Conservation (phyloP, 2,888 invertebrate species). For the Meiosimyza platycephala region DNA sequence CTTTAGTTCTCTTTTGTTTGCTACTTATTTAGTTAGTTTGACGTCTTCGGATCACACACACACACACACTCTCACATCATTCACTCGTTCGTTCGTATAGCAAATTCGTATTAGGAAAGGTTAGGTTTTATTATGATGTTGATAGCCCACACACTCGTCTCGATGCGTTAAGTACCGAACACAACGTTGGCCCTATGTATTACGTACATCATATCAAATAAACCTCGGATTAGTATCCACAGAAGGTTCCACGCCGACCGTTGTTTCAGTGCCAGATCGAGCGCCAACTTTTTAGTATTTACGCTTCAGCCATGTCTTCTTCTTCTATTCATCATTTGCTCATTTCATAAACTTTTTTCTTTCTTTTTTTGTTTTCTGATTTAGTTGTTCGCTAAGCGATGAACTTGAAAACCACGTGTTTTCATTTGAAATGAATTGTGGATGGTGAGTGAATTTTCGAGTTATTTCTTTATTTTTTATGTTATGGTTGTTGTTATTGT, state of each 20-base stretch:
- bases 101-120: slow-evolving; percentile 57
- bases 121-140: slow-evolving; percentile 52
- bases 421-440: slow-evolving; percentile 45
- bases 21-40: not conserved
- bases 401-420: slow-evolving; percentile 61
- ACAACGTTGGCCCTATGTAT: not conserved
- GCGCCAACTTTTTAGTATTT: not conserved
- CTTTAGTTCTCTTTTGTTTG: not conserved
- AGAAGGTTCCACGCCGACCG: not conserved
- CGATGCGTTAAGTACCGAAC: not conserved
- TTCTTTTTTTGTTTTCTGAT: not conserved
- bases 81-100: slow-evolving; percentile 13
- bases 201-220: not conserved
- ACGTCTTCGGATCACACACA: not conserved
- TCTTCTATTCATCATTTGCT: not conserved
- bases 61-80: not conserved
- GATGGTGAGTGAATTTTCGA: slow-evolving; percentile 34
- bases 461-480: not conserved
- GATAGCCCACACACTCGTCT: not conserved
- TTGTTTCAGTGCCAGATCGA: not conserved
- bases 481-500: not conserved
- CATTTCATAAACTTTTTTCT: not conserved
- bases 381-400: slow-evolving; percentile 38
- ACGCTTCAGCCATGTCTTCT: not conserved
- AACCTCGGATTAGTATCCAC: not conserved